These are phyloP conservation scores for Drosophila bunnanda DNA, from an alignment of 2,888 invertebrate species.

Conservation along the genomic window DNA sequence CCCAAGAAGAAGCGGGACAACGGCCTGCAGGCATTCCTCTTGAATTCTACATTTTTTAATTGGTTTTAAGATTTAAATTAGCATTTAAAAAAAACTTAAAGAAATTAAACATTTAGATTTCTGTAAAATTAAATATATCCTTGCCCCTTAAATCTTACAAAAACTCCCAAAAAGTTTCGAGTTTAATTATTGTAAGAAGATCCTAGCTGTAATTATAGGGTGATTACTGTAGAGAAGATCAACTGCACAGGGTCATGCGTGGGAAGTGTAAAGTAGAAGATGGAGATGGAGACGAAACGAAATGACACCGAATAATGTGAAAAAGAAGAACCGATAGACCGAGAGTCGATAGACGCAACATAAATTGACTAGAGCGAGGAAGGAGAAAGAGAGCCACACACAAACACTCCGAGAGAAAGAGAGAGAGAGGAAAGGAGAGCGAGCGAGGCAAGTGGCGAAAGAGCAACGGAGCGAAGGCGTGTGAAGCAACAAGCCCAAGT, in stretches of 20 bases:
- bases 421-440: slow-evolving; percentile 1
- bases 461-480: slow-evolving; percentile 50
- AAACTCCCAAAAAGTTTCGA: background rate
- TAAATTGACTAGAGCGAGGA: slow-evolving; percentile 60
- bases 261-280: slow-evolving; percentile 4
- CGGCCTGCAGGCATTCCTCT: background rate
- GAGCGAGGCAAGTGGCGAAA: slow-evolving; percentile 15
- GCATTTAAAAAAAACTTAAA: background rate
- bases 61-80: background rate
- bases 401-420: background rate
- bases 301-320: slow-evolving; percentile 9
- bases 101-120: background rate
- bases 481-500: slow-evolving; percentile 77
- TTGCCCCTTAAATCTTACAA: background rate
- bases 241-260: slow-evolving; percentile 19
- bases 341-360: slow-evolving; percentile 43
- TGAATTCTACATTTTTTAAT: background rate
- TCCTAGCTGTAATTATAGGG: background rate
- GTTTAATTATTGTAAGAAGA: background rate
- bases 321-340: slow-evolving; percentile 15
- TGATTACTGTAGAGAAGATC: background rate
- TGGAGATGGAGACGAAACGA: background rate
- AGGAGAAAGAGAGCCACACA: background rate
- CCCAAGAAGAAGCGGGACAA: slow-evolving; percentile 7
- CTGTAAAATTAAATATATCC: background rate